phyloP scores from a whole-genome alignment of 2,888 invertebrate genomes.

The Ditula angustiorana region DNA sequence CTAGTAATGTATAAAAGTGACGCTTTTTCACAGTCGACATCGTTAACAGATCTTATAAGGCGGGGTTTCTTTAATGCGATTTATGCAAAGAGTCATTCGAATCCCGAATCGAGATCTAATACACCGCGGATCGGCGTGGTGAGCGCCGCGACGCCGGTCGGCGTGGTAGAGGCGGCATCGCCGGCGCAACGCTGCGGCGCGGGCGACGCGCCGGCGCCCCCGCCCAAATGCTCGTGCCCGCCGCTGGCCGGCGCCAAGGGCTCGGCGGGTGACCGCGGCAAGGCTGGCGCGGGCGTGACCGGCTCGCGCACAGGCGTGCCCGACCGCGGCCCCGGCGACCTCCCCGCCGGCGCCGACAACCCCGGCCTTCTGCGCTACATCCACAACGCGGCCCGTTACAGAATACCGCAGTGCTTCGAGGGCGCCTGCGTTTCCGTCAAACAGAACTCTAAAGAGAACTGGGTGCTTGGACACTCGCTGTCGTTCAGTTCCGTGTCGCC shows the following conservation, averaged over 20 bases:
- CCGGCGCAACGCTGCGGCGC: constrained; percentile 45
- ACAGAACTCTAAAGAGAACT: constrained; percentile 65
- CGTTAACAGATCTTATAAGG: constrained; percentile 63
- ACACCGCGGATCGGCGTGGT: constrained; percentile 54
- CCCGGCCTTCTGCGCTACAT: constrained; percentile 77
- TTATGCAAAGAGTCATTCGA: constrained; percentile 63
- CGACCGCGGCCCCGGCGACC: constrained; percentile 55
- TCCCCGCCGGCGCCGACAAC: constrained; percentile 65
- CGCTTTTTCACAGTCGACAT: constrained; percentile 46
- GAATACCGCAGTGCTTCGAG: constrained; percentile 80
- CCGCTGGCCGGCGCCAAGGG: constrained; percentile 51
- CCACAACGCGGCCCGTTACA: constrained; percentile 74
- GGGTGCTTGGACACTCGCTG: constrained; percentile 74
- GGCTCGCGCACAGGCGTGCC: constrained; percentile 65
- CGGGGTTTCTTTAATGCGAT: constrained; percentile 65
- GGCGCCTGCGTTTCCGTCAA: constrained; percentile 74
- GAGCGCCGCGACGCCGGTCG: constrained; percentile 38
- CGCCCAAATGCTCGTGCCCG: constrained; percentile 49
- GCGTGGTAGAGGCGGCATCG: constrained; percentile 54
- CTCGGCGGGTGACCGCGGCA: constrained; percentile 66
- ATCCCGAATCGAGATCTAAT: constrained; percentile 51
- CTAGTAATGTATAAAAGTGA: constrained; percentile 48
- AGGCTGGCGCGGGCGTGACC: constrained; percentile 77
- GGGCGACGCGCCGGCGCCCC: constrained; percentile 53
- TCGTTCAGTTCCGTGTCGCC: constrained; percentile 80